Conservation (phyloP, 1,140 invertebrate species). For the Drosophila guanche region DNA sequence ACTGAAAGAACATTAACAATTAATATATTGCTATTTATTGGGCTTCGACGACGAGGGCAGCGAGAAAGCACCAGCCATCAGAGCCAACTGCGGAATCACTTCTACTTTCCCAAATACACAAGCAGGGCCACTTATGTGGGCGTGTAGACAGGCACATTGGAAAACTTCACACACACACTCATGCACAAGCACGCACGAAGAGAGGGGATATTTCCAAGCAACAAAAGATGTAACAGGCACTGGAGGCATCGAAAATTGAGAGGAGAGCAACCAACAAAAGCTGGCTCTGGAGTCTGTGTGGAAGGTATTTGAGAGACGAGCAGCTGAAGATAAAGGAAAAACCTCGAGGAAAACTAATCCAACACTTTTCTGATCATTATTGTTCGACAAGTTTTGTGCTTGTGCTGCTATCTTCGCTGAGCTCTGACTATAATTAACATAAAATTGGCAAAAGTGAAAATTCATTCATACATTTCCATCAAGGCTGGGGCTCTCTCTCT, state of each 20-base stretch:
- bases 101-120: conserved; percentile 74
- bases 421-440: conserved; percentile 35
- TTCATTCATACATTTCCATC: conserved; percentile 72
- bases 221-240: conserved; percentile 76
- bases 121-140: conserved; percentile 60
- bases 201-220: conserved; percentile 62
- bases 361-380: no score
- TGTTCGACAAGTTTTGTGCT: no score
- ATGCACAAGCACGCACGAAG: conserved; percentile 15
- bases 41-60: conserved; percentile 8
- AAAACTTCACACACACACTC: conserved; percentile 61
- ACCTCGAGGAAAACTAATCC: no score
- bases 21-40: conserved; percentile 15
- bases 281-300: conserved; percentile 28
- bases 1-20: conserved; percentile 28
- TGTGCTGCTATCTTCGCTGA: neutral
- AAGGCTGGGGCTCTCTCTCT: conserved; percentile 50
- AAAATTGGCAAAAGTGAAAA: conserved; percentile 58
- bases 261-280: conserved; percentile 40
- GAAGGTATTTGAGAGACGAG: conserved; percentile 29
- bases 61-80: conserved; percentile 33
- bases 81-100: conserved; percentile 57
- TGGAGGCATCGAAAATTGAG: conserved; percentile 35
- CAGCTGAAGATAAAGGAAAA: conserved; percentile 30
- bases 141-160: conserved; percentile 76